Conservation (phyloP, 2,797 vertebrate genomes). For the Brachyrhaphis roseni region DNA sequence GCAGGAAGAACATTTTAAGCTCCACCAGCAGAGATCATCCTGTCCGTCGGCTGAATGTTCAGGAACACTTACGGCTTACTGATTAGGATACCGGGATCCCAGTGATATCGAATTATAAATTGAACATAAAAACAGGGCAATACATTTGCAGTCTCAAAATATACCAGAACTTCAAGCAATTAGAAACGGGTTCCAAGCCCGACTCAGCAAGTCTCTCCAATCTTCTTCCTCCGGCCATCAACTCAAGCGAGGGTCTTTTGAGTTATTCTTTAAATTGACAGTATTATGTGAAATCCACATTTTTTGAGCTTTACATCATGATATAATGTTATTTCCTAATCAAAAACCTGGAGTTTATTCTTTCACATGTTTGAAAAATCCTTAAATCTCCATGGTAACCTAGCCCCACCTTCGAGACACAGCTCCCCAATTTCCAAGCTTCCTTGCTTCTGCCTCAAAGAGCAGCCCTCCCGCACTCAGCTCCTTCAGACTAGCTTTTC, state of each 20-base stretch:
- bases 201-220: neutral
- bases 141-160: neutral
- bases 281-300: too few species aligned
- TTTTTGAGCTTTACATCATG: too few species aligned
- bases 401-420: neutral
- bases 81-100: neutral
- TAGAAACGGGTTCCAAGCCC: too few species aligned
- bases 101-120: neutral
- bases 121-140: neutral
- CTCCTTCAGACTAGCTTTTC: neutral
- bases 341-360: too few species aligned
- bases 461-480: neutral
- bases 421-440: too few species aligned
- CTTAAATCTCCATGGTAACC: neutral
- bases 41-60: conserved; percentile 32
- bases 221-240: too few species aligned
- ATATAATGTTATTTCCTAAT: too few species aligned
- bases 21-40: conserved; percentile 23
- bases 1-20: conserved; percentile 37
- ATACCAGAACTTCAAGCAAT: neutral
- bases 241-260: too few species aligned
- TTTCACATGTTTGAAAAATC: neutral
- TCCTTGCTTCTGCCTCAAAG: too few species aligned
- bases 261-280: too few species aligned
- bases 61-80: neutral